phyloP scores from a whole-genome alignment of 2,797 vertebrate genomes.

The Mormyrops attenuatus region DNA sequence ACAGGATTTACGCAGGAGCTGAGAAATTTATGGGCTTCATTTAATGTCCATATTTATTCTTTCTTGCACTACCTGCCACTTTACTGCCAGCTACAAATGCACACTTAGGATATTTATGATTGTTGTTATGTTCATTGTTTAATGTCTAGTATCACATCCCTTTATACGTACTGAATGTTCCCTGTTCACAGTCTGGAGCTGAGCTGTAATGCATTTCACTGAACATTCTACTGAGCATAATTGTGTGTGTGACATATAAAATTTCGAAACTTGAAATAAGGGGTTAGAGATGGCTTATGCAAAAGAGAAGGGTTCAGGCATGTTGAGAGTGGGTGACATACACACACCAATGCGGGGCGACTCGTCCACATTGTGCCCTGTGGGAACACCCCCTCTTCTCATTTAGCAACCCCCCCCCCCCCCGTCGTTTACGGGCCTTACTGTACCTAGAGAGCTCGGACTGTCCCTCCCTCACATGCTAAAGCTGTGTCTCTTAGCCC shows the following conservation, averaged over 20 bases:
- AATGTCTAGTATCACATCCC: not conserved
- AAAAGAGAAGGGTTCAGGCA: constrained; percentile 32
- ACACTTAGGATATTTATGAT: not conserved
- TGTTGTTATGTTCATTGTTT: not conserved
- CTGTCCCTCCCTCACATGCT: not conserved
- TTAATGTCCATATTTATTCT: constrained; percentile 2
- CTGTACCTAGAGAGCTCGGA: not conserved
- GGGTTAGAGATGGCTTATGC: constrained; percentile 34
- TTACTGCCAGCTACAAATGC: not conserved
- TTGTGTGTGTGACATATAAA: too few relatives aligned
- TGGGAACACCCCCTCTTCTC: not conserved
- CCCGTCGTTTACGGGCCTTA: not conserved
- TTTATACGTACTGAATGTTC: not conserved
- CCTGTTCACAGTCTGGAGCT: not conserved
- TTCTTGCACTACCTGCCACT: not conserved
- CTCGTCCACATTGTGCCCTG: not conserved
- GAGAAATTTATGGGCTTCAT: constrained; percentile 38
- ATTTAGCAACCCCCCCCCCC: not conserved
- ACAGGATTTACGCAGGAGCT: constrained; percentile 25
- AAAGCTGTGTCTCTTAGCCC: not conserved
- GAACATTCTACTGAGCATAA: too few relatives aligned
- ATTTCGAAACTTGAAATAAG: not conserved
- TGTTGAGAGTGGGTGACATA: constrained; percentile 18
- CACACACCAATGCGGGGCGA: not conserved
- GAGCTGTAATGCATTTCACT: too few relatives aligned